phyloP scores from a whole-genome alignment of 2,113 vertebrate species.

The Benitochromis conjunctus region DNA sequence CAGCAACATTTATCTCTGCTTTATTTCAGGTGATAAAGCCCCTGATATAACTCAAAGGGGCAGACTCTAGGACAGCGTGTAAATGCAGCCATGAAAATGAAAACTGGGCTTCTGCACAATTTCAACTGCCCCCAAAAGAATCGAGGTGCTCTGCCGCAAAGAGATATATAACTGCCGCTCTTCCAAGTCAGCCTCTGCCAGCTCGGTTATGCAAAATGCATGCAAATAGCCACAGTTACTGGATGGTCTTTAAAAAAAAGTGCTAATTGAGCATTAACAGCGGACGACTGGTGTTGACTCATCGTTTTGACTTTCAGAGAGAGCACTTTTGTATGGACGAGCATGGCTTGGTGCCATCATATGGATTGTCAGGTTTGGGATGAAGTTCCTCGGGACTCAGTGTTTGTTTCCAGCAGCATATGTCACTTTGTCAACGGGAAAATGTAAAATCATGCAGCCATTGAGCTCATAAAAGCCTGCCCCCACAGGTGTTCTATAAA shows the following conservation, averaged over 20 bases:
- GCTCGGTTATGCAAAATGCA: constrained; percentile 55
- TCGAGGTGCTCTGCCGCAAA: constrained; percentile 29
- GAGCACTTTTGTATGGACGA: background rate
- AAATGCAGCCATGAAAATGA: constrained; percentile 65
- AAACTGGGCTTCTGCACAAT: constrained; percentile 53
- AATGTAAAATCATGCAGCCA: constrained; percentile 64
- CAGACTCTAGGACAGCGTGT: constrained; percentile 54
- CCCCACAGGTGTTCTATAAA: constrained; percentile 68
- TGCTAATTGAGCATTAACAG: constrained; percentile 46
- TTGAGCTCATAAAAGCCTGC: constrained; percentile 50
- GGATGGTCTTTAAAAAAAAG: constrained; percentile 28
- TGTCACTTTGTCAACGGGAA: constrained; percentile 64
- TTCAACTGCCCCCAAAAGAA: constrained; percentile 61
- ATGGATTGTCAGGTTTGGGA: background rate
- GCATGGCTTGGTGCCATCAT: constrained; percentile 3
- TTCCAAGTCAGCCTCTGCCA: constrained; percentile 24
- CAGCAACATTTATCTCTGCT: constrained; percentile 65
- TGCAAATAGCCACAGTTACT: constrained; percentile 50
- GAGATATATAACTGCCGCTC: constrained; percentile 40
- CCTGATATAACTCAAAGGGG: constrained; percentile 48
- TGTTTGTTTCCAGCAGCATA: constrained; percentile 65
- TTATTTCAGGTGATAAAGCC: constrained; percentile 63
- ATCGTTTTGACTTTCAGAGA: constrained; percentile 30
- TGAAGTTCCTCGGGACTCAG: constrained; percentile 14
- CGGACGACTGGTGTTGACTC: constrained; percentile 39